Base-by-base conservation (phyloP, 2,888 invertebrate species). In the Cremastinae sp. region DNA sequence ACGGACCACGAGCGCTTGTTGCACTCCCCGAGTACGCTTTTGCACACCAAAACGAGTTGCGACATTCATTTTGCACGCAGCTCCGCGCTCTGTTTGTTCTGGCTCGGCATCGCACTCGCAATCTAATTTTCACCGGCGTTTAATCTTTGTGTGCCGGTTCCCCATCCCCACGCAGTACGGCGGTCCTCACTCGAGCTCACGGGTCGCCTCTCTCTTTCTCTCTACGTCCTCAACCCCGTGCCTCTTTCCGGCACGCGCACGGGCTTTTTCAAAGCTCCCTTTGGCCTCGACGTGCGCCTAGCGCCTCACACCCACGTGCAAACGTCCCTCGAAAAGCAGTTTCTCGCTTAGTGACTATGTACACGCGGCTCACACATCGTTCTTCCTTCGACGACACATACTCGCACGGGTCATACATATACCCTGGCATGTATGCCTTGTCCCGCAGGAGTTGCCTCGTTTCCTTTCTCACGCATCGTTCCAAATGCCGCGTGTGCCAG, bases 101-200 rank as follows among this genome's bases (percentile, higher is more conserved):
- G 72, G 64, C 76, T 76, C 72, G 79, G 83, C 80, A 80, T 84
- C 83, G 82, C 82, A 78, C 81, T 82, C 82, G 81, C 85, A 85
- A 86, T 87, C 86, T 85, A 87, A 87, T 88, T 87, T 87, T 85
- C 85, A 78, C 79, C 81, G 73, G 81, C 83, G 83, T 86, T 88
- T 87, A 87, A 86, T 87, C 86, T 84, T 85, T 83, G 84, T 82
- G 79, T 82, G 79, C 81, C 76, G 72, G 74, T 55, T 75, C 69
- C 45, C 51, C 20, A 14, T 45, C 41, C 59, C 61, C 51, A 64
- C 58, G 62, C 68, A 45, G 51, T 14, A n/a, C 56, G 51, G 39
- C 7, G 68, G 56, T 22, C 72, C 68, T 73, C 74, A 70, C 59
- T 64, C 41, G 56, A 79, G 66, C 68, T 59, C 53, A 14, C 16